These are phyloP conservation scores for Baccha elongata DNA, from an alignment of 2,888 invertebrate species.

Conservation along the genomic window DNA sequence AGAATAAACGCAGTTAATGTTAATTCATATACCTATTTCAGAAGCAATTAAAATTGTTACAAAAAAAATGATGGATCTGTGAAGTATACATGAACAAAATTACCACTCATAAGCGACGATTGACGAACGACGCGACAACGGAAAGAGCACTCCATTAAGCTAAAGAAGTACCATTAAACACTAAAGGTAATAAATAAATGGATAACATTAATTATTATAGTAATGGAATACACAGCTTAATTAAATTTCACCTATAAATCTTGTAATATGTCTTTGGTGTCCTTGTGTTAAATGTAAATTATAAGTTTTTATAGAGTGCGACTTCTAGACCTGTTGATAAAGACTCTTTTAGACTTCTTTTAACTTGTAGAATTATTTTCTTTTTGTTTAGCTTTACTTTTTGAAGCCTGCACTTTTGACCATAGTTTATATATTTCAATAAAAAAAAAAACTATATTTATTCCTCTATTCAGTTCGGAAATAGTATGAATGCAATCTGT, in stretches of 20 bases:
- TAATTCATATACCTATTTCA: conserved; percentile 61
- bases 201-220: conserved; percentile 58
- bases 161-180: conserved; percentile 57
- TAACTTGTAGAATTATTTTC: background rate
- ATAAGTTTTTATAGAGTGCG: background rate
- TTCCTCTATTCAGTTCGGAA: conserved; percentile 1
- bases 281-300: background rate
- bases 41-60: conserved; percentile 63
- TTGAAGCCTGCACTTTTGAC: background rate
- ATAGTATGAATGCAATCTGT: conserved; percentile 2
- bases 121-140: conserved; percentile 59
- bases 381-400: background rate
- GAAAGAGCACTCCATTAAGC: conserved; percentile 66
- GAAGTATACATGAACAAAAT: conserved; percentile 56
- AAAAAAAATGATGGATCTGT: conserved; percentile 63
- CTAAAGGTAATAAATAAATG: conserved; percentile 67
- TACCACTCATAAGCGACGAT: conserved; percentile 60
- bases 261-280: conserved; percentile 34
- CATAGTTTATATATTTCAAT: background rate
- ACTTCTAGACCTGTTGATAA: conserved; percentile 65
- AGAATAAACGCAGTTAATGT: conserved; percentile 29
- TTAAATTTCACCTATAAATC: conserved; percentile 36
- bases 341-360: conserved; percentile 18
- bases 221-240: conserved; percentile 58
- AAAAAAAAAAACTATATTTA: background rate